Evolutionary conservation across 2,113 vertebrate genomes (phyloP).

Genomic region (Ceyx melanurus): DNA sequence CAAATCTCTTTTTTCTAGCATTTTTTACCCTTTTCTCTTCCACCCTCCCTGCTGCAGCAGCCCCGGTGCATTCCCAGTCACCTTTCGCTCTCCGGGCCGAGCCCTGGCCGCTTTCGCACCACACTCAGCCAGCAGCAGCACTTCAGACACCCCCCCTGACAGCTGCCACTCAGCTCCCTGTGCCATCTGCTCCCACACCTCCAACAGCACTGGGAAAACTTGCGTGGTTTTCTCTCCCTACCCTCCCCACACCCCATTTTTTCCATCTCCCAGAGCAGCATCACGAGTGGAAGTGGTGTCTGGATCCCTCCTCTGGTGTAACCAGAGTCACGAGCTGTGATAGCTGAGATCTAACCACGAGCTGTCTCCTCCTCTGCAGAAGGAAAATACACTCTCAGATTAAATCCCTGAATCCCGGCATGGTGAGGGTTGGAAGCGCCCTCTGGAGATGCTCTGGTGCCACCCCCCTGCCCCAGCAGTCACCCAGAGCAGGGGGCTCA

Average conservation of each 20-base stretch:
- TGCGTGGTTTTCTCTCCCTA: too few relatives aligned
- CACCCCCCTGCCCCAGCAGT: too few relatives aligned
- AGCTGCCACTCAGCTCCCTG: not conserved
- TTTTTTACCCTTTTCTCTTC: not conserved
- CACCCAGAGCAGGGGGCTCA: too few relatives aligned
- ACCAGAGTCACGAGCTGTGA: not conserved
- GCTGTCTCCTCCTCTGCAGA: not conserved
- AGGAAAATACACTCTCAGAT: not conserved
- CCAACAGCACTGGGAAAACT: not conserved
- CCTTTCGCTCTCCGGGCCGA: not conserved
- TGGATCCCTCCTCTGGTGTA: not conserved
- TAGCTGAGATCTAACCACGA: not conserved
- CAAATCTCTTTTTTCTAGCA: not conserved
- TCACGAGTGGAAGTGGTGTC: not conserved
- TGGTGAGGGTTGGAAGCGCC: too few relatives aligned
- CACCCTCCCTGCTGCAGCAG: not conserved
- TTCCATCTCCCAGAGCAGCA: not conserved
- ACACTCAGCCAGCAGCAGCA: not conserved
- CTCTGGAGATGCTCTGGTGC: too few relatives aligned
- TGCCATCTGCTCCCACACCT: not conserved
- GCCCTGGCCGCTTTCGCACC: not conserved
- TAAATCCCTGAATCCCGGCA: not conserved
- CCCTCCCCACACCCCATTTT: too few relatives aligned
- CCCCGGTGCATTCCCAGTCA: not conserved
- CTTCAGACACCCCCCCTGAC: not conserved